Evolutionary conservation across 1,140 invertebrate species (phyloP), one percentile per base, ranked within the genome.

Genomic region (Diorhabda elongata): DNA sequence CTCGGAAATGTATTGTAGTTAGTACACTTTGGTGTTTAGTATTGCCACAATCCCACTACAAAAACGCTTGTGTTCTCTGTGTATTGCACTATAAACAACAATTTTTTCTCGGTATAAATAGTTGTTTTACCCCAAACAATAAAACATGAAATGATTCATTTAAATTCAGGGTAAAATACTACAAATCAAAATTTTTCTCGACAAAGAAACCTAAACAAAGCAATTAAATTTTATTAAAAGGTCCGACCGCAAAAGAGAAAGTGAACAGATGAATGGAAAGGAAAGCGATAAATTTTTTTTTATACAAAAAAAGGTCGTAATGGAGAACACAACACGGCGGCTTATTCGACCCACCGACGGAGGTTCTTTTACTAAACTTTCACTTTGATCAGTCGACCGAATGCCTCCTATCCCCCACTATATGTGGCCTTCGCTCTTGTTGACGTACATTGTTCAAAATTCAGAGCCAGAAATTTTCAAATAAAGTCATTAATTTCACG

Each of bases 181-280:
- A 26, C 26, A 26, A 26, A 26, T 26, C 26, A 26, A 26, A 26
- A 26, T 26, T 26, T 26, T 26, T 26, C 26, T 26, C 26, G 26
- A 26, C 26, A 26, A 26, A 26, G 26, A 26, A 26, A 26, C 26
- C 26, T 26, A 26, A 26, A 26, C 26, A 26, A 26, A 26, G 47
- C 47, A 6, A 52, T 52, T 52, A 52, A 52, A 52, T 52, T 52
- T 52, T 52, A 52, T 52, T 52, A 52, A 52, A 52, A n/a, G n/a
- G 6, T n/a, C 47, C 4, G 47, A n/a, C 47, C 6, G 6, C 47
- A n/a, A 52, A 52, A 52, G 47, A 52, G 47, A 52, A 52, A 52
- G 47, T n/a, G 6, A n/a, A n/a, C 47, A 52, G 47, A 52, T n/a
- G n/a, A 52, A 52, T 52, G n/a, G n/a, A 52, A 52, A n/a, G 47